Evolutionary conservation across 37 sponge, comb jelly and placozoan species (phyloP).

Genomic region (Halisarca cf. caerulea): DNA sequence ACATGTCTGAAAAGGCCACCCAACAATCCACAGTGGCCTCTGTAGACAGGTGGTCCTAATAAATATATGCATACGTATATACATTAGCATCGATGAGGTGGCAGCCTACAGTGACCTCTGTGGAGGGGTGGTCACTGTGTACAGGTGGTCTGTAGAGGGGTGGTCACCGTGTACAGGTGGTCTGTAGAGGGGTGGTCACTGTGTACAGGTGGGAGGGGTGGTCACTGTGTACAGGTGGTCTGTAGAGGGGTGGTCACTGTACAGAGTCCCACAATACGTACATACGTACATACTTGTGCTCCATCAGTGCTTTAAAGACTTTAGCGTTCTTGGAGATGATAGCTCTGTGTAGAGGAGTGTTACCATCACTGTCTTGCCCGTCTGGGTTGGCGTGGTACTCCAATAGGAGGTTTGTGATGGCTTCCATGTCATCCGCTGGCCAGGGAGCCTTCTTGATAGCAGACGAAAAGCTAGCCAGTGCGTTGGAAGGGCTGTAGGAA

Average conservation of each 20-base stretch:
- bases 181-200: no score
- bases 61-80: no score
- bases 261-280: background rate
- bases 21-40: no score
- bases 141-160: no score
- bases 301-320: constrained; percentile 72
- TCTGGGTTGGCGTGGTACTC: constrained; percentile 85
- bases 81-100: no score
- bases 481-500: constrained; percentile 43
- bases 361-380: constrained; percentile 69
- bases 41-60: no score
- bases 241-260: background rate
- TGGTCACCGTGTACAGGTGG: no score
- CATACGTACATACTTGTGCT: constrained; percentile 32
- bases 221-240: background rate
- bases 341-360: constrained; percentile 79
- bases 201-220: background rate
- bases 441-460: constrained; percentile 35
- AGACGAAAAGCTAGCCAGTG: background rate
- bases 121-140: no score
- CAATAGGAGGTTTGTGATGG: constrained; percentile 69
- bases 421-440: constrained; percentile 71
- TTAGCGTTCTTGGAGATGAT: constrained; percentile 55
- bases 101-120: background rate
- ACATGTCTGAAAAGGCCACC: background rate